phyloP scores from a whole-genome alignment of 2,113 vertebrate species.

The Redunca redunca region DNA sequence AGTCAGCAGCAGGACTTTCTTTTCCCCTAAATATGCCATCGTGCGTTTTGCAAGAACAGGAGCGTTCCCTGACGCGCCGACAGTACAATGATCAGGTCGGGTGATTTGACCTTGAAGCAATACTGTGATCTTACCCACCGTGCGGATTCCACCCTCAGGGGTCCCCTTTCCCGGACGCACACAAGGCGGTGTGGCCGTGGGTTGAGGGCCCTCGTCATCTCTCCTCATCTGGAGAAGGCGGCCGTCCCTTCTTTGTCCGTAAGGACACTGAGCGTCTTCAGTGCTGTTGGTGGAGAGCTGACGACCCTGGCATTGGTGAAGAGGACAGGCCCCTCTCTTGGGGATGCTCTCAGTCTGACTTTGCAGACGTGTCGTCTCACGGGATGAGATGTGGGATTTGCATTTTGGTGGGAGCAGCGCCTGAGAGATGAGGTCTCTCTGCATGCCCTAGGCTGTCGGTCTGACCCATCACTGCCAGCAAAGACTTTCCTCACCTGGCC shows the following conservation, averaged over 20 bases:
- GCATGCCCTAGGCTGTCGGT: background rate
- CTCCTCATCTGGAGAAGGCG: background rate
- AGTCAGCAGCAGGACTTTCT: background rate
- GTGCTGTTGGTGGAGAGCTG: background rate
- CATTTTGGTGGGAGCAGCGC: background rate
- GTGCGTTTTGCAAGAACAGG: background rate
- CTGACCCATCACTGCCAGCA: background rate
- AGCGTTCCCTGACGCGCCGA: background rate
- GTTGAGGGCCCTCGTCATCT: background rate
- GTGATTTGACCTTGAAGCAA: background rate
- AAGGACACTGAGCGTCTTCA: background rate
- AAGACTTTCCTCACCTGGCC: background rate
- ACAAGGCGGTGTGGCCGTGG: background rate
- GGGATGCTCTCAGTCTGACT: background rate
- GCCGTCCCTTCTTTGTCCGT: background rate
- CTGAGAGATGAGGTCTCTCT: background rate
- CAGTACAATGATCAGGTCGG: background rate
- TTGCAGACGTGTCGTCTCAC: background rate
- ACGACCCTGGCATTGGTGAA: background rate
- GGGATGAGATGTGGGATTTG: background rate
- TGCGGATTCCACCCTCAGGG: background rate
- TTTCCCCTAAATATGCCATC: background rate
- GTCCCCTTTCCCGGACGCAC: background rate
- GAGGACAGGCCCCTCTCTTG: background rate
- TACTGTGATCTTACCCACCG: background rate